phyloP scores from a whole-genome alignment of 2,888 invertebrate genomes.

The Chymomyza procnemis region DNA sequence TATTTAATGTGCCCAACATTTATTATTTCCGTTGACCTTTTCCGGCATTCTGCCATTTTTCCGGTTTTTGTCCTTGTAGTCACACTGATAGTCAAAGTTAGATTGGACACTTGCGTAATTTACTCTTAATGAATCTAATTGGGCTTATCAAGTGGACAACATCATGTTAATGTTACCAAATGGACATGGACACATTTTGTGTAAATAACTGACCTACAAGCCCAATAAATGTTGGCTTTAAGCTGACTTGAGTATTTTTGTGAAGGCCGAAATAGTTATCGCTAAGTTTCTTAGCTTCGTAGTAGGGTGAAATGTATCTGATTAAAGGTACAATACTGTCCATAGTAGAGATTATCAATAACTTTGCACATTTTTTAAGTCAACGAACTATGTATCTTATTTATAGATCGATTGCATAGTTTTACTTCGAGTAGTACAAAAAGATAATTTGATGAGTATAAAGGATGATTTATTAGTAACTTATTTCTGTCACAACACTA shows the following conservation, averaged over 20 bases:
- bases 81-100: conserved; percentile 74
- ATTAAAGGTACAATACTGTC: too few species aligned
- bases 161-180: conserved; percentile 36
- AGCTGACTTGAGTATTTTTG: background rate
- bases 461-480: too few species aligned
- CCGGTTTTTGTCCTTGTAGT: conserved; percentile 4
- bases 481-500: too few species aligned
- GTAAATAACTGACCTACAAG: conserved; percentile 31
- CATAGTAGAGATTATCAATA: too few species aligned
- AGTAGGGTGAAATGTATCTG: too few species aligned
- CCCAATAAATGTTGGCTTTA: background rate
- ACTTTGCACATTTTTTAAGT: too few species aligned
- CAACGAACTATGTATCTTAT: too few species aligned
- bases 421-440: too few species aligned
- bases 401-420: too few species aligned
- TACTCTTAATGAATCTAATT: conserved; percentile 74
- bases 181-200: background rate
- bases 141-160: conserved; percentile 63
- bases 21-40: conserved; percentile 75
- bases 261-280: too few species aligned
- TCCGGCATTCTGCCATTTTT: conserved; percentile 4
- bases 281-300: too few species aligned
- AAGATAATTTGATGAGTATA: too few species aligned
- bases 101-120: conserved; percentile 73
- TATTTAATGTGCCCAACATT: conserved; percentile 73